Percentiles rank a stretch among this genome's conserved stretches.
phyloP scores from a whole-genome alignment of 2,113 vertebrate genomes.

The Sander lucioperca region DNA sequence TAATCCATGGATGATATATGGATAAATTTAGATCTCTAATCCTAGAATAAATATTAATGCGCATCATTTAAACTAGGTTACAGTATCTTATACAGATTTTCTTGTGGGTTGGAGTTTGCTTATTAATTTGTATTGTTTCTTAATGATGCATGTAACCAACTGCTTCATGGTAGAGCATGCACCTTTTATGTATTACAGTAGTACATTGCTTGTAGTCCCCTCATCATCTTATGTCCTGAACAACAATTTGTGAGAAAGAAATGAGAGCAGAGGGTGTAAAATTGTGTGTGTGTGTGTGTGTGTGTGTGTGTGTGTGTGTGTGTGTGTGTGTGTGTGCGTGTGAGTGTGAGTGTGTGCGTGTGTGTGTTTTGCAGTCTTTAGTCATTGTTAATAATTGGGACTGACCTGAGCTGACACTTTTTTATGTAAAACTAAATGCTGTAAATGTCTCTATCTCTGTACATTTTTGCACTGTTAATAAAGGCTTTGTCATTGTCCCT shows the following conservation, averaged over 20 bases:
- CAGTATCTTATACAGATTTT: slow-evolving; percentile 9
- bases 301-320: neutral
- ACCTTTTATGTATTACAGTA: slow-evolving; percentile 29
- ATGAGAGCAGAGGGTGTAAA: neutral
- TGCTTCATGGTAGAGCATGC: slow-evolving; percentile 45
- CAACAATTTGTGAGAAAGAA: slow-evolving; percentile 7
- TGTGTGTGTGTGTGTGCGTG: neutral
- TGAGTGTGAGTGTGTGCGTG: neutral
- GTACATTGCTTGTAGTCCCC: slow-evolving; percentile 9
- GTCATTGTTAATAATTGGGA: slow-evolving; percentile 2
- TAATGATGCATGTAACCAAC: slow-evolving; percentile 40
- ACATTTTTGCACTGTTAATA: slow-evolving; percentile 62
- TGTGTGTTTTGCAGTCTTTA: slow-evolving; percentile 21
- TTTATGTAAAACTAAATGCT: slow-evolving; percentile 50
- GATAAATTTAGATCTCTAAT: neutral
- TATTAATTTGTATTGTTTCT: slow-evolving; percentile 39
- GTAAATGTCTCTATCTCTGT: slow-evolving; percentile 62
- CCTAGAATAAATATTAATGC: neutral
- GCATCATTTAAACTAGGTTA: slow-evolving; percentile 22
- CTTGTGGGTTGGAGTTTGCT: slow-evolving; percentile 20
- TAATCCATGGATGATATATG: neutral
- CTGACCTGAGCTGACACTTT: slow-evolving; percentile 46
- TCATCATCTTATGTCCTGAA: slow-evolving; percentile 11
- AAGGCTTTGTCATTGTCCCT: slow-evolving; percentile 46
- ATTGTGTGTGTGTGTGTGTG: slow-evolving; percentile 15